These are phyloP conservation scores for Flabesymbios commensalis DNA, from an alignment of 2,888 invertebrate species.

Conservation along the genomic window DNA sequence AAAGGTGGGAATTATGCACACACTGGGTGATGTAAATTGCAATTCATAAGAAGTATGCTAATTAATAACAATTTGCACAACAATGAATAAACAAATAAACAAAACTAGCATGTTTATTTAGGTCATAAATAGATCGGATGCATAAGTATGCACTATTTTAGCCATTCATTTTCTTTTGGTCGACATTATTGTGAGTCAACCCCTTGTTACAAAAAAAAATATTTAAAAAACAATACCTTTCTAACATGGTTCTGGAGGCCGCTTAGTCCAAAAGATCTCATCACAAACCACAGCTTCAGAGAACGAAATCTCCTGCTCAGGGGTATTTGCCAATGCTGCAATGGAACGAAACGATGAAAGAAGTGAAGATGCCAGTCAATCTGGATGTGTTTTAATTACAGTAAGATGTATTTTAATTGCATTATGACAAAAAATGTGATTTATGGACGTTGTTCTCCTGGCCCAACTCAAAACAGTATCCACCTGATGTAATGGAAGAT, in stretches of 20 bases:
- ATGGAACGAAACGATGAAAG: slow-evolving; percentile 6
- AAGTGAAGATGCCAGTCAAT: background rate
- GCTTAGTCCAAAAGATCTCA: slow-evolving; percentile 87
- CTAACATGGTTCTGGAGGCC: slow-evolving; percentile 92
- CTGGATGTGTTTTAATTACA: background rate
- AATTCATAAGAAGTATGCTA: background rate
- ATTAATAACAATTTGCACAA: background rate
- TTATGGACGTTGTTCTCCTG: too few species aligned
- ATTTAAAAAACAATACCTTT: too few species aligned
- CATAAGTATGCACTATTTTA: too few species aligned
- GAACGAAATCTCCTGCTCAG: slow-evolving; percentile 90
- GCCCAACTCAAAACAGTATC: too few species aligned
- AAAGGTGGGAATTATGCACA: background rate
- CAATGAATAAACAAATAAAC: background rate
- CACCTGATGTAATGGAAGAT: too few species aligned
- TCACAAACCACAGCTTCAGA: slow-evolving; percentile 93
- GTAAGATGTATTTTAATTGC: too few species aligned
- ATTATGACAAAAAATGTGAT: too few species aligned
- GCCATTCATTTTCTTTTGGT: too few species aligned
- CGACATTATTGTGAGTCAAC: too few species aligned
- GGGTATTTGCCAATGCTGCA: slow-evolving; percentile 95
- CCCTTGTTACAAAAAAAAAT: too few species aligned
- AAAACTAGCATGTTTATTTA: background rate
- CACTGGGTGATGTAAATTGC: too few species aligned
- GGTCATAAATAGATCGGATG: too few species aligned